Percentiles rank a stretch among this genome's conserved stretches.
These are phyloP conservation scores for Psix sp. DNA, from an alignment of 1,140 invertebrate species.

Conservation along the genomic window DNA sequence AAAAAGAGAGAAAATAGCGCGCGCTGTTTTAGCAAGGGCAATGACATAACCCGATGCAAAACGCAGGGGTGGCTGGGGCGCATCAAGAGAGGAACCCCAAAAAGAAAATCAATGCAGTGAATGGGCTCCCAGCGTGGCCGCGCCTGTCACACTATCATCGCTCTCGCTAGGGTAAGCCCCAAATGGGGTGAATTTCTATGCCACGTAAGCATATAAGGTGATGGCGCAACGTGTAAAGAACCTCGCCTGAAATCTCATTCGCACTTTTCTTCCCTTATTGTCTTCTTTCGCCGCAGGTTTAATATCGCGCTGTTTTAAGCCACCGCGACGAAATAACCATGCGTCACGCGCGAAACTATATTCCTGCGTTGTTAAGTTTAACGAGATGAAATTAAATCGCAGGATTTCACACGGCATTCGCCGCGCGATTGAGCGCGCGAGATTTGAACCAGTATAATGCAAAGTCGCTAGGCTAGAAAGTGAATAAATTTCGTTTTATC, in stretches of 20 bases:
- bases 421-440: conserved; percentile 52
- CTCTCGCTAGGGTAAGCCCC: conserved; percentile 59
- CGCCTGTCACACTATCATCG: conserved; percentile 65
- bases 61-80: conserved; percentile 55
- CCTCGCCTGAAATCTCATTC: conserved; percentile 44
- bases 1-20: conserved; percentile 33
- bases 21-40: conserved; percentile 65
- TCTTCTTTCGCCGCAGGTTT: conserved; percentile 34
- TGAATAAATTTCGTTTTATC: too few relatives aligned
- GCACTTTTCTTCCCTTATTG: conserved; percentile 44
- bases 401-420: conserved; percentile 51
- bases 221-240: conserved; percentile 51
- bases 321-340: conserved; percentile 31
- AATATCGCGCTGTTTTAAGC: conserved; percentile 43
- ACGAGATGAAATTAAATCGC: conserved; percentile 57
- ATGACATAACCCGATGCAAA: conserved; percentile 62
- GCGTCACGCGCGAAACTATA: conserved; percentile 35
- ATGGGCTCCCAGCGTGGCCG: conserved; percentile 66
- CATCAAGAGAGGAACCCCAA: conserved; percentile 62
- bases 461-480: too few relatives aligned
- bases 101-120: conserved; percentile 72
- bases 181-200: conserved; percentile 68
- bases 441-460: too few relatives aligned
- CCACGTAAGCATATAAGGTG: conserved; percentile 69
- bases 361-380: conserved; percentile 55